phyloP scores from a whole-genome alignment of 1,140 invertebrate genomes.

The Ylistrum balloti region DNA sequence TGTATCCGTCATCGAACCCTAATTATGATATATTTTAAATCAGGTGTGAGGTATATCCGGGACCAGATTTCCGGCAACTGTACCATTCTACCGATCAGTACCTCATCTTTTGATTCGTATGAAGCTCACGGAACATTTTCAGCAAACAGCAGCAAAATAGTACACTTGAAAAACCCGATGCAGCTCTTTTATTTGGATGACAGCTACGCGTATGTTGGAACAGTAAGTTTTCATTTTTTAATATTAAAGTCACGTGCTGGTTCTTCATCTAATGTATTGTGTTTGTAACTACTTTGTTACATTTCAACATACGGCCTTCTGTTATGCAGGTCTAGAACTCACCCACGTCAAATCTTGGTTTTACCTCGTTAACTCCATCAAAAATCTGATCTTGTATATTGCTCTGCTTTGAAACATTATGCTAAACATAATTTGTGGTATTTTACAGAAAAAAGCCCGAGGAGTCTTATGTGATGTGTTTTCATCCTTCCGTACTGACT shows the following conservation, averaged over 20 bases:
- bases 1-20: too few relatives aligned
- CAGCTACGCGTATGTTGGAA: slow-evolving; percentile 67
- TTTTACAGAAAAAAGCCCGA: slow-evolving; percentile 63
- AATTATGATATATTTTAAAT: too few relatives aligned
- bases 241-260: too few relatives aligned
- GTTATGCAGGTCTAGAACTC: too few relatives aligned
- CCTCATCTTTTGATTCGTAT: slow-evolving; percentile 62
- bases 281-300: too few relatives aligned
- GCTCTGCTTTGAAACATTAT: too few relatives aligned
- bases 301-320: too few relatives aligned
- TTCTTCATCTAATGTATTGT: too few relatives aligned
- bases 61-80: slow-evolving; percentile 68
- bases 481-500: slow-evolving; percentile 60
- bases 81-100: slow-evolving; percentile 57
- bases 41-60: slow-evolving; percentile 70
- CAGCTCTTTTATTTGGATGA: slow-evolving; percentile 65
- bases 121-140: slow-evolving; percentile 51
- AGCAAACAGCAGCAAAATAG: slow-evolving; percentile 58
- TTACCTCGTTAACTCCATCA: too few relatives aligned
- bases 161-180: slow-evolving; percentile 69
- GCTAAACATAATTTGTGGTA: too few relatives aligned
- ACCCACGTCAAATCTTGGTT: too few relatives aligned
- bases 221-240: slow-evolving; percentile 55
- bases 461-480: slow-evolving; percentile 72
- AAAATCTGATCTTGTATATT: too few relatives aligned